phyloP scores from a whole-genome alignment of 2,888 invertebrate species.

The Nomada lathburiana region DNA sequence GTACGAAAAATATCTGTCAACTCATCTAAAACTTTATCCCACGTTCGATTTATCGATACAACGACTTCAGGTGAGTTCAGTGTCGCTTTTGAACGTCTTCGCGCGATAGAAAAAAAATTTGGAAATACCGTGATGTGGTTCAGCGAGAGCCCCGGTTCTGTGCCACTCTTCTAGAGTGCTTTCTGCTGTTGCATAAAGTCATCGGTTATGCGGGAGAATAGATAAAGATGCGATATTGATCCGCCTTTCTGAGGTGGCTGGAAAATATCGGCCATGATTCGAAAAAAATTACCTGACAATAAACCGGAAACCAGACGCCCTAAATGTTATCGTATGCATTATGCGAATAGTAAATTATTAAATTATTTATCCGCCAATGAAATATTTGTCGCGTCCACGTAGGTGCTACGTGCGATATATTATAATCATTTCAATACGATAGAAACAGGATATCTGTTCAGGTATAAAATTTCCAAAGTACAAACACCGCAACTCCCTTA shows the following conservation, averaged over 20 bases:
- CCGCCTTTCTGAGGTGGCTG: not conserved
- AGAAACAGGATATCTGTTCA: too few relatives aligned
- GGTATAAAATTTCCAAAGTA: too few relatives aligned
- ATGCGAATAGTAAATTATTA: too few relatives aligned
- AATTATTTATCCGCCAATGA: too few relatives aligned
- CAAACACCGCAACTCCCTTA: too few relatives aligned
- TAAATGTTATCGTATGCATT: too few relatives aligned
- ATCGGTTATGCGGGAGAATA: not conserved
- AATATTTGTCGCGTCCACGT: too few relatives aligned
- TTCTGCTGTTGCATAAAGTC: constrained; percentile 3
- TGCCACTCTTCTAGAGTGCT: not conserved
- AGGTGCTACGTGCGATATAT: too few relatives aligned
- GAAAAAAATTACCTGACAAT: not conserved
- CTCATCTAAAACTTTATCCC: constrained; percentile 31
- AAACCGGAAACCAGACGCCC: too few relatives aligned
- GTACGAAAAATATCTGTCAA: constrained; percentile 17
- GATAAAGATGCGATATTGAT: constrained; percentile 9
- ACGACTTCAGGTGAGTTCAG: constrained; percentile 1
- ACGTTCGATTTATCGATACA: constrained; percentile 9
- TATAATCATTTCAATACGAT: too few relatives aligned
- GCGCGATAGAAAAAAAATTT: not conserved
- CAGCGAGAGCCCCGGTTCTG: not conserved
- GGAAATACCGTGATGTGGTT: too few relatives aligned
- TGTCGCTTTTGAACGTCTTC: not conserved
- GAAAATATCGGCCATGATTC: not conserved